Percentiles rank a stretch among this genome's conserved stretches.
phyloP scores from a whole-genome alignment of 2,113 vertebrate species.

The Vanacampus margaritifer region DNA sequence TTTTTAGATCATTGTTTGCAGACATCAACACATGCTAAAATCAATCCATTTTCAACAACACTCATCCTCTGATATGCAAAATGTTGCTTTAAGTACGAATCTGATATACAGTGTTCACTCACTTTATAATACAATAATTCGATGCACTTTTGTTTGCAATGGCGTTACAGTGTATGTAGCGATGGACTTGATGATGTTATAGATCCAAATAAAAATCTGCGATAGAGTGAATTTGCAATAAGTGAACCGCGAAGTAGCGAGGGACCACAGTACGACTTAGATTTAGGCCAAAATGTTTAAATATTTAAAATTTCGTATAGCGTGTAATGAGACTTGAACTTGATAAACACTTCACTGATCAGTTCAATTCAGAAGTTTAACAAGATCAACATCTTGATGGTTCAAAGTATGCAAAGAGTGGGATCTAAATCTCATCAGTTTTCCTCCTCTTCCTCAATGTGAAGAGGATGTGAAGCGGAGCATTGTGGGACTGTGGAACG shows the following conservation, averaged over 20 bases:
- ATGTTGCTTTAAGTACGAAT: no score
- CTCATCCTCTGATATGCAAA: no score
- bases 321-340: neutral
- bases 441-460: conserved; percentile 53
- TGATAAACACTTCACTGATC: conserved; percentile 1
- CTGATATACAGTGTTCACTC: no score
- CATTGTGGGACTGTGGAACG: conserved; percentile 61
- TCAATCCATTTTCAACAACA: no score
- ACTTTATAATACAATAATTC: no score
- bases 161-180: no score
- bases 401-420: conserved; percentile 66
- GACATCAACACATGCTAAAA: no score
- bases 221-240: neutral
- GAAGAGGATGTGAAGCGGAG: conserved; percentile 46
- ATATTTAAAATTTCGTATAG: neutral
- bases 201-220: neutral
- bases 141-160: no score
- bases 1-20: no score
- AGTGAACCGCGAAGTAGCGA: no score
- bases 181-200: no score
- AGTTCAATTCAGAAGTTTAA: neutral
- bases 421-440: conserved; percentile 58
- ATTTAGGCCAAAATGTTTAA: neutral
- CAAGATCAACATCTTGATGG: conserved; percentile 37
- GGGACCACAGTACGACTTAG: neutral